A percentile compares a stretch with the other conserved stretches of the same genome.
phyloP scores from a whole-genome alignment of 2,888 invertebrate genomes.

The Amblyjoppa proteus region DNA sequence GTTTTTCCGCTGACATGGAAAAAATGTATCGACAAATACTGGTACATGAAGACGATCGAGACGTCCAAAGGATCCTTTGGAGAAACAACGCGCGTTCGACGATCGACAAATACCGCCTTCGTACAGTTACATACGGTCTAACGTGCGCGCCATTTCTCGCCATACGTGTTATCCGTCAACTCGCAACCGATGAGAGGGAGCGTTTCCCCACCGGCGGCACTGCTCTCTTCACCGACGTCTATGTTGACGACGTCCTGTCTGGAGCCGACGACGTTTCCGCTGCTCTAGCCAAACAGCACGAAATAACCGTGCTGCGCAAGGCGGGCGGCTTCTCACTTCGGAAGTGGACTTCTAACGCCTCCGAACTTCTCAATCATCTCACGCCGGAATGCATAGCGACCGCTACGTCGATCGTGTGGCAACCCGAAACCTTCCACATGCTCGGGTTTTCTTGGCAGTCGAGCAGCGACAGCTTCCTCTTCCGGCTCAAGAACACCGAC shows the following conservation, averaged over 20 bases:
- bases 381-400: background rate
- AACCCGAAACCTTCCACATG: conserved; percentile 38
- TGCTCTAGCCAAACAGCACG: conserved; percentile 1
- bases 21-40: conserved; percentile 81
- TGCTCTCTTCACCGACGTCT: conserved; percentile 33
- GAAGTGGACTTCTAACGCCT: conserved; percentile 51
- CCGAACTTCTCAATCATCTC: conserved; percentile 27
- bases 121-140: conserved; percentile 48
- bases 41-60: conserved; percentile 69
- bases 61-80: conserved; percentile 75
- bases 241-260: conserved; percentile 58
- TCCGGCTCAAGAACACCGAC: background rate
- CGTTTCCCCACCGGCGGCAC: conserved; percentile 8
- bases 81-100: background rate
- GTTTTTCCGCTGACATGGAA: conserved; percentile 78
- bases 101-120: conserved; percentile 28
- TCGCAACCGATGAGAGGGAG: conserved; percentile 39
- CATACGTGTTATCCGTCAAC: conserved; percentile 48
- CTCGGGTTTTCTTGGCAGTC: conserved; percentile 57
- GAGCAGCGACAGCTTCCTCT: conserved; percentile 35
- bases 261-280: conserved; percentile 38
- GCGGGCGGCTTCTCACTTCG: conserved; percentile 51
- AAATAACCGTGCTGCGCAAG: conserved; percentile 41
- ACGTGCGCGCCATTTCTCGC: conserved; percentile 50
- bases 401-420: background rate